Base-by-base conservation (phyloP, 1,140 invertebrate genomes). In the Choristoneura fumiferana region DNA sequence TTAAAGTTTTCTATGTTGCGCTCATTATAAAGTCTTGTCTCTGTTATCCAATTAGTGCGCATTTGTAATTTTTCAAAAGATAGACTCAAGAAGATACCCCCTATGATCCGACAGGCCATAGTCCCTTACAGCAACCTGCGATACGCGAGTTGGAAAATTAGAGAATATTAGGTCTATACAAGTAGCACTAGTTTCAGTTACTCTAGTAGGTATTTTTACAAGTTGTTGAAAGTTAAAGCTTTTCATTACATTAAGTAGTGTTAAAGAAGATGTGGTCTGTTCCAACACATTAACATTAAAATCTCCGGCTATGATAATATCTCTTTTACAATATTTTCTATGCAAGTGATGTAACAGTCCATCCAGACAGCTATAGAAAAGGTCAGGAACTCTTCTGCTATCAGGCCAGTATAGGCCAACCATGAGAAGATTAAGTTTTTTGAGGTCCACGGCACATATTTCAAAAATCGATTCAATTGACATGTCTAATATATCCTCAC, bases 121-220 rank as follows among this genome's bases (percentile, higher is more conserved):
- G 6, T 55, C 54, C 8, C 17, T 3, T 9, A 55, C 14, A n/a
- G n/a, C n/a, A n/a, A n/a, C n/a, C n/a, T 10, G 2, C 4, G 1
- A 17, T 38, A 3, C 38, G 15, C n/a, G 17, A 1, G 2, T 39
- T 14, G 34, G n/a, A 54, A 54, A 54, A 17, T 55, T 55, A 6
- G 54, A 38, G 17, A 55, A 55, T 39, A 55, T 17, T 0, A 55
- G 13, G 13, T 55, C 54, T 38, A 55, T 17, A 38, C 54, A 55
- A 37, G 35, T 55, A 18, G 8, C 10, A 9, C 34, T 18, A 3
- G 34, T 38, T 3, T 22, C 8, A 8, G 54, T 55, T 0, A 55
- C 18, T 18, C 54, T 37, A 4, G 54, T 55, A 10, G 34, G 17
- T 38, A 38, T 14, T n/a, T 18, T 38, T 0, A 55, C 17, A 12